Evolutionary conservation across 2,888 invertebrate species (phyloP).

Genomic region (Plebejus melissa): DNA sequence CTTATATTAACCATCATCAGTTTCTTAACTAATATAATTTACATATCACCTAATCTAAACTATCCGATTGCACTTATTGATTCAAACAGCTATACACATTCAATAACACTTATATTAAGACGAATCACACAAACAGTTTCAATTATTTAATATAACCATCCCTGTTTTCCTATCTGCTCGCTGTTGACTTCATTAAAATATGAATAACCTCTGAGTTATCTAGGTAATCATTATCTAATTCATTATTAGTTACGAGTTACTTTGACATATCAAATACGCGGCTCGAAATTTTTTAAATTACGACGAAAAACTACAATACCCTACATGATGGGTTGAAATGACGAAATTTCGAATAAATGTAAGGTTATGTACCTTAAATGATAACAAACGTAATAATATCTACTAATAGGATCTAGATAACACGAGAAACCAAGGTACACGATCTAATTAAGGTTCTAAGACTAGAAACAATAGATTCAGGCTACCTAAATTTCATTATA

Average conservation of each 20-base stretch:
- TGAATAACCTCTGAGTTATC: conserved; percentile 69
- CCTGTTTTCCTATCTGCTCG: conserved; percentile 78
- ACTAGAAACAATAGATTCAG: conserved; percentile 59
- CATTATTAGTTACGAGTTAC: conserved; percentile 71
- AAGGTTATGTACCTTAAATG: conserved; percentile 48
- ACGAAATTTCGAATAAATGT: conserved; percentile 50
- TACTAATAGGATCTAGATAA: conserved; percentile 47
- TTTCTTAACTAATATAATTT: conserved; percentile 46
- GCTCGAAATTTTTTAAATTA: conserved; percentile 73
- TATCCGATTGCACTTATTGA: conserved; percentile 57
- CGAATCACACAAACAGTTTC: conserved; percentile 70
- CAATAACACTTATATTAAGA: conserved; percentile 76
- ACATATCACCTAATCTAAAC: conserved; percentile 59
- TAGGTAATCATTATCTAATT: conserved; percentile 70
- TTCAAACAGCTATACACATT: conserved; percentile 71
- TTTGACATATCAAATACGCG: conserved; percentile 79
- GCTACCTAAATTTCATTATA: conserved; percentile 55
- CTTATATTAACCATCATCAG: conserved; percentile 45
- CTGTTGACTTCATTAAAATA: conserved; percentile 65
- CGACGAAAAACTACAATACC: conserved; percentile 65
- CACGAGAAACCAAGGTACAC: conserved; percentile 39
- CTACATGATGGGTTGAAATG: conserved; percentile 71
- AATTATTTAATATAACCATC: conserved; percentile 70
- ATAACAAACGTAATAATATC: conserved; percentile 47
- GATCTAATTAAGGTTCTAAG: conserved; percentile 50